A percentile compares a stretch with the other conserved stretches of the same genome.
These are phyloP conservation scores for Nemotelus nigrinus DNA, from an alignment of 2,888 invertebrate genomes.

Conservation along the genomic window DNA sequence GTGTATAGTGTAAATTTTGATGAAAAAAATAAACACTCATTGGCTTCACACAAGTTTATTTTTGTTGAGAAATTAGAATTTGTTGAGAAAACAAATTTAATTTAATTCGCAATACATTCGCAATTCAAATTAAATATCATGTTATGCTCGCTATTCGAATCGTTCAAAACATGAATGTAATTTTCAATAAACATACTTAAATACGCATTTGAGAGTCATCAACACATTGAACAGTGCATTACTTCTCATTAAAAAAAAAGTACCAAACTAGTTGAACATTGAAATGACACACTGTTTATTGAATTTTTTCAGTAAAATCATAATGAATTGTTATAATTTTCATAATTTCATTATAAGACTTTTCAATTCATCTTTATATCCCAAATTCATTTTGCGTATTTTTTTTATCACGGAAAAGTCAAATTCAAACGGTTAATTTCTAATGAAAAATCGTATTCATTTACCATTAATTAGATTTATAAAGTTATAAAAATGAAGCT, in stretches of 20 bases:
- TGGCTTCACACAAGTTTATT: conserved; percentile 11
- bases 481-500: conserved; percentile 45
- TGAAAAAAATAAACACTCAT: conserved; percentile 14
- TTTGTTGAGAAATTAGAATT: background rate
- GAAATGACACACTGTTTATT: background rate
- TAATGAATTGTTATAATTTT: background rate
- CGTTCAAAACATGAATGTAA: background rate
- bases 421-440: conserved; percentile 49
- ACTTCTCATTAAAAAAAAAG: too few relatives aligned
- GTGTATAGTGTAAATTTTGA: background rate
- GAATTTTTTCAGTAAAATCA: background rate
- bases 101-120: too few relatives aligned
- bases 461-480: conserved; percentile 44
- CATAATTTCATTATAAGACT: background rate
- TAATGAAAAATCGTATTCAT: conserved; percentile 41
- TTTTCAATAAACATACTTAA: background rate
- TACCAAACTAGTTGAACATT: background rate
- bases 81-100: too few relatives aligned
- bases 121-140: too few relatives aligned
- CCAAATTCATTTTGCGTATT: background rate
- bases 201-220: too few relatives aligned
- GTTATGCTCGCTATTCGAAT: background rate
- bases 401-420: background rate
- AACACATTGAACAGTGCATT: too few relatives aligned
- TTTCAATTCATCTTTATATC: background rate